Conservation (phyloP, 2,888 invertebrate genomes). For the Agrotis exclamationis region DNA sequence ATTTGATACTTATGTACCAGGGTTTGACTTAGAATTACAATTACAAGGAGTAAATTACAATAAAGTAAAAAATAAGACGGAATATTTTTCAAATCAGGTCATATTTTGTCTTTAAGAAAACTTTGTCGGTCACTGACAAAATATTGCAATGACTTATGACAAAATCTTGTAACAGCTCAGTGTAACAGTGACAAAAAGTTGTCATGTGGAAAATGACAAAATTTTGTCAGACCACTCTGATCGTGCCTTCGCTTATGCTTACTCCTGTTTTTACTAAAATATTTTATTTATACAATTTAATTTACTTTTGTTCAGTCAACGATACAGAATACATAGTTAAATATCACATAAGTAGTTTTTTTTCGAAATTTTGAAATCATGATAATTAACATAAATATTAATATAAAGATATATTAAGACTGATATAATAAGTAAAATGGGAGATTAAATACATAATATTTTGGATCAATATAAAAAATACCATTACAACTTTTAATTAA, state of each 20-base stretch:
- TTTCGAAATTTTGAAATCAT: constrained; percentile 46
- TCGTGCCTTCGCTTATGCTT: constrained; percentile 12
- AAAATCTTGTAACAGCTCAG: constrained; percentile 41
- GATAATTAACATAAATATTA: constrained; percentile 32
- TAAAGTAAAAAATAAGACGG: constrained; percentile 17
- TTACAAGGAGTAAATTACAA: constrained; percentile 53
- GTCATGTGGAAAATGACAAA: constrained; percentile 27
- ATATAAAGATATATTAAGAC: constrained; percentile 36
- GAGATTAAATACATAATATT: constrained; percentile 32
- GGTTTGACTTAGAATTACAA: constrained; percentile 67
- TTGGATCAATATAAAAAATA: constrained; percentile 12
- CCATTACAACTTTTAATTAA: too few species aligned
- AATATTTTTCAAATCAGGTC: constrained; percentile 16
- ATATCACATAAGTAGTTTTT: constrained; percentile 62
- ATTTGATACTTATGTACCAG: constrained; percentile 65
- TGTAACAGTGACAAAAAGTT: constrained; percentile 53
- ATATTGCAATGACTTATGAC: constrained; percentile 39
- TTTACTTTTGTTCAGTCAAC: constrained; percentile 73
- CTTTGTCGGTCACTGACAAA: constrained; percentile 43
- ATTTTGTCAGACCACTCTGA: constrained; percentile 35
- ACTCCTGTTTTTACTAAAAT: constrained; percentile 48
- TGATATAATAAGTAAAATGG: constrained; percentile 31
- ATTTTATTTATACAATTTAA: constrained; percentile 63
- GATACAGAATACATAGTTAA: constrained; percentile 60
- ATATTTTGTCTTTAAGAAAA: constrained; percentile 39